Conservation (phyloP, 2,888 invertebrate genomes). For the Aporophyla nigra region DNA sequence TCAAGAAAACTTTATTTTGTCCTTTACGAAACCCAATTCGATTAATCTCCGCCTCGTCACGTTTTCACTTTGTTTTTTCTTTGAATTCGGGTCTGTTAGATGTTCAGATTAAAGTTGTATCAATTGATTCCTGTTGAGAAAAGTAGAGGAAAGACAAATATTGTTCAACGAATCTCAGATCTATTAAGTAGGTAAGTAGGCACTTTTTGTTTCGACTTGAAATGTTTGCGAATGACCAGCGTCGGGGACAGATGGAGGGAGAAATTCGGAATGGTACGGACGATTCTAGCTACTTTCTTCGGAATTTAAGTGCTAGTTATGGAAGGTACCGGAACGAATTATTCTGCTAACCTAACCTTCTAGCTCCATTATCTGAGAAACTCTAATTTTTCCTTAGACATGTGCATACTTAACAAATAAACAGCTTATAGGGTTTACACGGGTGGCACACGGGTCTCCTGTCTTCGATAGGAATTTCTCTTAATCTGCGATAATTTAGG, state of each 20-base stretch:
- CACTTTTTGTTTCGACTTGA: background rate
- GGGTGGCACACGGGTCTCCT: too few relatives aligned
- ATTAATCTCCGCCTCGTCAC: slow-evolving; percentile 56
- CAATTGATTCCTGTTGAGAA: slow-evolving; percentile 27
- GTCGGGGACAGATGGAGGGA: background rate
- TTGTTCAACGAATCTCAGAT: background rate
- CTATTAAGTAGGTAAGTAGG: background rate
- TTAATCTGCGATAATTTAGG: background rate
- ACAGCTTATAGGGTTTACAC: too few relatives aligned
- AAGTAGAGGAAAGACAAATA: slow-evolving; percentile 23
- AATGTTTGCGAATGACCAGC: background rate
- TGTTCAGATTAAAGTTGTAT: slow-evolving; percentile 26
- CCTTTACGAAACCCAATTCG: slow-evolving; percentile 28
- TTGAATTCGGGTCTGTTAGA: slow-evolving; percentile 40
- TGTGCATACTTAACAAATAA: too few relatives aligned
- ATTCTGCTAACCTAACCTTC: background rate
- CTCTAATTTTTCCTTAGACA: background rate
- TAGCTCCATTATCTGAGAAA: background rate
- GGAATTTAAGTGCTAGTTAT: background rate
- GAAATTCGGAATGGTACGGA: background rate
- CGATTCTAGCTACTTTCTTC: background rate
- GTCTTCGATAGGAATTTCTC: background rate
- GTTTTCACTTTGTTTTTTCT: slow-evolving; percentile 52
- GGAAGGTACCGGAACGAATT: background rate
- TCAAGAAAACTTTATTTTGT: slow-evolving; percentile 1